Evolutionary conservation across 2,797 vertebrate genomes (phyloP), one percentile per base, ranked within the genome.

Genomic region (Gadopsis bispinosus): DNA sequence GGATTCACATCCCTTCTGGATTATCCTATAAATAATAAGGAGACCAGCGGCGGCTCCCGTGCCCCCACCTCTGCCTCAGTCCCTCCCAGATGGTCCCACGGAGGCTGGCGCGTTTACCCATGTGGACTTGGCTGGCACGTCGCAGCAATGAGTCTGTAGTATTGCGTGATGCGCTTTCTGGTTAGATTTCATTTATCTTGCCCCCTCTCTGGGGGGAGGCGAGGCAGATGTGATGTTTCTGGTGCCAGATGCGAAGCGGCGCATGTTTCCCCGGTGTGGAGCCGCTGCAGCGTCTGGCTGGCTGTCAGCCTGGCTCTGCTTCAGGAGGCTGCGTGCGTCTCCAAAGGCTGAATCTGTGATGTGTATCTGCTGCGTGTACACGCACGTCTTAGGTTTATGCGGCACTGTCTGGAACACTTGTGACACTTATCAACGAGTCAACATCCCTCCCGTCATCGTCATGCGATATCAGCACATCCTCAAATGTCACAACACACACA

Each of bases 141-240:
- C 68, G 63, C 37, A 14, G 53, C 81, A 69, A 60, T 62, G 87
- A 65, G 75, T 78, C 35, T 7, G 69, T 75, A 58, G 61, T 12
- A 60, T 50, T 4, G 78, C 39, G 31, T 73, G 84, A 90, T 84
- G 83, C 29, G 62, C 78, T 80, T 80, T 65, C 77, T 84, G 87
- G 70, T 90, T 83, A 45, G 83, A 81, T 81, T 88, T 88, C 80
- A 88, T 90, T 93, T 88, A 87, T 89, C 88, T 53, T 47, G 70
- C 75, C 37, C 16, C 39, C 41, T 86, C 92, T 90, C 87, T 14
- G 78, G 92, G 88, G 92, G 91, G 67, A 31, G 47, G 53, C 16
- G 19, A 83, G 83, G 86, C 94, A 94, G 92, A 94, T 93, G 93
- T 89, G 91, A 82, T 90, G 89, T 75, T 92, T 86, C 78, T 84